A percentile compares a stretch with the other conserved stretches of the same genome.
phyloP scores from a whole-genome alignment of 2,888 invertebrate species.

The Folsomia manolachei region DNA sequence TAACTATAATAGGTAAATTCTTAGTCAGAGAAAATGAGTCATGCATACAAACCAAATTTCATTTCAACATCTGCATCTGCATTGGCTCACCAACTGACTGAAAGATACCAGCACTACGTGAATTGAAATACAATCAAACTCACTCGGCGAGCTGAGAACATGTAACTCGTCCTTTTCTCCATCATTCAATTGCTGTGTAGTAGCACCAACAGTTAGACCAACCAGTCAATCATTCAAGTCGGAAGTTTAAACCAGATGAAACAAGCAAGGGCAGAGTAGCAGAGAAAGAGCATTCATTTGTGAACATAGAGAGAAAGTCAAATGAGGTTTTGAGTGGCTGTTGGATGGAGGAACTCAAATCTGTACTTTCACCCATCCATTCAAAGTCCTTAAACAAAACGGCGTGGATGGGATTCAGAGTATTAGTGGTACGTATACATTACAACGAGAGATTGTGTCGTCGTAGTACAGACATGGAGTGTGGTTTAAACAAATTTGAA shows the following conservation, averaged over 20 bases:
- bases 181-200: neutral
- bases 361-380: too few relatives aligned
- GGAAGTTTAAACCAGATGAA: too few relatives aligned
- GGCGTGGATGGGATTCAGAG: too few relatives aligned
- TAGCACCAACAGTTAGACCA: neutral
- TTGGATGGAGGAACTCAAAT: too few relatives aligned
- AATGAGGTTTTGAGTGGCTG: slow-evolving; percentile 34
- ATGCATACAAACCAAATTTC: neutral
- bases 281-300: slow-evolving; percentile 9
- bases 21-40: too few relatives aligned
- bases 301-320: slow-evolving; percentile 11
- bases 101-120: neutral
- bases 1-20: neutral
- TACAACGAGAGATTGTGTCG: too few relatives aligned
- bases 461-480: too few relatives aligned
- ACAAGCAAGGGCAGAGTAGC: neutral
- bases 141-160: neutral
- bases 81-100: neutral
- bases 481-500: too few relatives aligned
- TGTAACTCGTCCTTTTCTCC: neutral
- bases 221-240: neutral
- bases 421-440: too few relatives aligned
- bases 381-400: too few relatives aligned
- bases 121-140: neutral
- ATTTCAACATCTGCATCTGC: neutral